Evolutionary conservation across 2,113 vertebrate species (phyloP).

Genomic region (Gadus chalcogrammus): DNA sequence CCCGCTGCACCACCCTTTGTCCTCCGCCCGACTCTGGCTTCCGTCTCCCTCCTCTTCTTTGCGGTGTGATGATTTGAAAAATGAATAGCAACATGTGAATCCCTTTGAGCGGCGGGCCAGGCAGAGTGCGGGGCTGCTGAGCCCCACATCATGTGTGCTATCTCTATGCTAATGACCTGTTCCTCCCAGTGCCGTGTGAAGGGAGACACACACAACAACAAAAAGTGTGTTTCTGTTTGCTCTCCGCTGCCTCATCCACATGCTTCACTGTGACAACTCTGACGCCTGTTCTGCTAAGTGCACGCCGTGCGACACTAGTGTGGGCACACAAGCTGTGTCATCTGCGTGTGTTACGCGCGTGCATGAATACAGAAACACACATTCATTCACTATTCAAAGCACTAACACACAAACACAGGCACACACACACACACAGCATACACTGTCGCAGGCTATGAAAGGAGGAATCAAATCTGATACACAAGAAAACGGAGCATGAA

Average conservation of each 20-base stretch:
- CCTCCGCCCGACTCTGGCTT: not conserved
- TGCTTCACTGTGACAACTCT: slow-evolving; percentile 21
- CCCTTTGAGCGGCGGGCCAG: slow-evolving; percentile 32
- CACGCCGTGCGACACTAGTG: slow-evolving; percentile 21
- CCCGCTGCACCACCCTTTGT: slow-evolving; percentile 20
- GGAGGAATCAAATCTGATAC: slow-evolving; percentile 28
- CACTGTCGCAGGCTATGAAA: slow-evolving; percentile 15
- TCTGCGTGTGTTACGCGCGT: not conserved
- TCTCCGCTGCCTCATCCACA: slow-evolving; percentile 31
- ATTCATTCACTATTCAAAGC: too few relatives aligned
- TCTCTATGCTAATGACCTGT: slow-evolving; percentile 38
- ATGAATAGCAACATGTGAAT: slow-evolving; percentile 53
- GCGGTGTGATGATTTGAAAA: slow-evolving; percentile 28
- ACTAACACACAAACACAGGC: not conserved
- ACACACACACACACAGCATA: slow-evolving; percentile 7
- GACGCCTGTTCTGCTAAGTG: slow-evolving; percentile 41
- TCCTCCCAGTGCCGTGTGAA: slow-evolving; percentile 10
- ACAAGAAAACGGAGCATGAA: slow-evolving; percentile 23
- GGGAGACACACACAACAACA: slow-evolving; percentile 30
- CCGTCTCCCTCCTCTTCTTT: slow-evolving; percentile 19
- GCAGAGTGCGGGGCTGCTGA: slow-evolving; percentile 43
- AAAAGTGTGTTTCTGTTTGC: slow-evolving; percentile 24
- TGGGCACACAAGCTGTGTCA: too few relatives aligned
- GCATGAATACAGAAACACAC: not conserved
- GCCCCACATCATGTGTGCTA: slow-evolving; percentile 26